Evolutionary conservation across 2,888 invertebrate genomes (phyloP), one percentile per base, ranked within the genome.

Genomic region (Meiosimyza decipiens): DNA sequence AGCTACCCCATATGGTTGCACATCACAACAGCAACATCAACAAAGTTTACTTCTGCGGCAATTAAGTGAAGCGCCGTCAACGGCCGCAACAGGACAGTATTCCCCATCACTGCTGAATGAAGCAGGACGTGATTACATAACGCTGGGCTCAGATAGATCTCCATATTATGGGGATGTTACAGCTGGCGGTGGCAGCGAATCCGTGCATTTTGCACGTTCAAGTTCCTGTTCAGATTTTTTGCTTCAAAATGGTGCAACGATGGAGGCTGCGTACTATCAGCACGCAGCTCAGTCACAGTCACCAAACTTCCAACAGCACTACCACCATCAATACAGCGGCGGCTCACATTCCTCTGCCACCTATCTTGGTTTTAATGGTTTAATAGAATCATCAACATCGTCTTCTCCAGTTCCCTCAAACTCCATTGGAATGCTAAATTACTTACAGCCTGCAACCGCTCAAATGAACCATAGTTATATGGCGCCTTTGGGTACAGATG

Each of bases 391-490:
- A 72, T 75, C 76, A 73, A 65, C 75, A 47, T 40, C 77, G 55
- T 57, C 76, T 62, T 75, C 7, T 16, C 69, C 79, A 73, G 70
- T 82, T 63, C 76, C 81, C 82, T 82, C 82, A 82, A 84, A 84
- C 80, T 80, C 83, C 81, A 83, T 79, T 81, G 83, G 82, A 79
- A 80, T 85, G 77, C 80, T 86, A 81, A 86, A 86, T 86, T 87
- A 86, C 78, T 81, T 85, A 79, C 78, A 79, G 73, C 71, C 79
- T 64, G 70, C 77, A 28, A 33, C 63, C 7, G 28, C 50, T 33
- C 59, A 70, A 74, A 76, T 72, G 73, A 69, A 63, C 62, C 76
- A 75, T 72, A 75, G 70, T 74, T 78, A 77, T 69, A 73, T 77
- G 78, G 77, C 78, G 75, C 74, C 77, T 65, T 70, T 73, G 66